Base-by-base conservation (phyloP, 2,113 vertebrate species). In the Python bivittatus region DNA sequence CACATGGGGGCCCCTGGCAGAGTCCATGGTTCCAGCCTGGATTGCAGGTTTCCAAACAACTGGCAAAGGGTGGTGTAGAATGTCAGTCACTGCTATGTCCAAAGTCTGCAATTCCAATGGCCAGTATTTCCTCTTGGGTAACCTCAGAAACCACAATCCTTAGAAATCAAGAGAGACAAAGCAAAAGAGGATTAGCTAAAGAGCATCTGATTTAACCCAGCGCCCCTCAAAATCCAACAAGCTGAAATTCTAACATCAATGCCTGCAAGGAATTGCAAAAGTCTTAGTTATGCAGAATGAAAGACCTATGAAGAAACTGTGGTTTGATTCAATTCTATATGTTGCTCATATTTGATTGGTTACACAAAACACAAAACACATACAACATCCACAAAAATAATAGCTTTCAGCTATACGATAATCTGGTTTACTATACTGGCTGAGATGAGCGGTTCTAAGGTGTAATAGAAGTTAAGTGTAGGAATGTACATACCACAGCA, bases 11-110 rank as follows among this genome's bases (percentile, higher is more conserved):
- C 94, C 53, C 91, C 96, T 96, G 95, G 95, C 90, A 25, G 95
- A 94, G 88, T 95, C 97, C 98, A 98, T 98, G 86, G 93, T 94
- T 94, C 91, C 91, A 6, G 1, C 33, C 87, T 72, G 61, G 88
- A 92, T n/a, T 89, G 91, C 86, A 92, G 96, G 95, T 94, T 94
- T 95, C 94, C 96, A 4, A 96, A 48, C 20, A 1, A 72, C 92
- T 96, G 91, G 97, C 93, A 92, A 97, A 94, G 48, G 92, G 97
- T 93, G 91, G 95, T 0, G 15, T 84, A 0, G 27, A 94, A 93
- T 0, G 1, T 84, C 89, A 93, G n/a, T 60, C 90, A 88, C 53
- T 86, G 22, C 84, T 15, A 6, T 0, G 33, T 52, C 25, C 29
- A 12, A 27, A 58, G 1, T 88, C 53, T 25, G 23, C 33, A 6